phyloP scores from a whole-genome alignment of 2,113 vertebrate genomes.

The Dermatemys mawii region DNA sequence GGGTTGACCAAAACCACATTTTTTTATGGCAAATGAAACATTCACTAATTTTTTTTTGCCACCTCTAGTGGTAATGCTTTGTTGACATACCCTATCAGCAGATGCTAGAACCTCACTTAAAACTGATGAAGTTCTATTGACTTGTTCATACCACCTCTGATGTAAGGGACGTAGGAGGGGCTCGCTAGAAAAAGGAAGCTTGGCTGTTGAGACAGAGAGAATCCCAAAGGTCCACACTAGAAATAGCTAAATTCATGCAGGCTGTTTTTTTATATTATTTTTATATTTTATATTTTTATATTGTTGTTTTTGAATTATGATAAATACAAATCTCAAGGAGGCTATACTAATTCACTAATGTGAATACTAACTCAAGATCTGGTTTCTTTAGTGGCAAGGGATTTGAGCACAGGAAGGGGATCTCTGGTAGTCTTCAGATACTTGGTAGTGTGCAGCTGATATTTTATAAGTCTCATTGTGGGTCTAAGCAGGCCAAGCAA shows the following conservation, averaged over 20 bases:
- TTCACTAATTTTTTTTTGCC: too few relatives aligned
- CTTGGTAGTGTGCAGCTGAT: rapidly evolving
- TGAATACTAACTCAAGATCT: not conserved
- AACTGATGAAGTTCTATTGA: too few relatives aligned
- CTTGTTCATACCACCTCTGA: too few relatives aligned
- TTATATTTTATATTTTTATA: too few relatives aligned
- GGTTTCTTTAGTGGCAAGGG: not conserved
- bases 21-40: too few relatives aligned
- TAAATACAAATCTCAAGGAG: not conserved
- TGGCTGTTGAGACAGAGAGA: not conserved
- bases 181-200: not conserved
- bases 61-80: too few relatives aligned
- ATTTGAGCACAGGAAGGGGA: not conserved
- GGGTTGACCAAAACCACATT: too few relatives aligned
- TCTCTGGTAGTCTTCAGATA: not conserved
- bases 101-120: too few relatives aligned
- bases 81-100: too few relatives aligned
- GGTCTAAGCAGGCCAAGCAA: not conserved
- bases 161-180: not conserved
- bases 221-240: not conserved
- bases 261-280: too few relatives aligned
- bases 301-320: not conserved
- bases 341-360: not conserved
- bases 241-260: not conserved
- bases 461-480: not conserved